Conservation (phyloP, 2,888 invertebrate genomes). For the Choristoneura rosaceana region DNA sequence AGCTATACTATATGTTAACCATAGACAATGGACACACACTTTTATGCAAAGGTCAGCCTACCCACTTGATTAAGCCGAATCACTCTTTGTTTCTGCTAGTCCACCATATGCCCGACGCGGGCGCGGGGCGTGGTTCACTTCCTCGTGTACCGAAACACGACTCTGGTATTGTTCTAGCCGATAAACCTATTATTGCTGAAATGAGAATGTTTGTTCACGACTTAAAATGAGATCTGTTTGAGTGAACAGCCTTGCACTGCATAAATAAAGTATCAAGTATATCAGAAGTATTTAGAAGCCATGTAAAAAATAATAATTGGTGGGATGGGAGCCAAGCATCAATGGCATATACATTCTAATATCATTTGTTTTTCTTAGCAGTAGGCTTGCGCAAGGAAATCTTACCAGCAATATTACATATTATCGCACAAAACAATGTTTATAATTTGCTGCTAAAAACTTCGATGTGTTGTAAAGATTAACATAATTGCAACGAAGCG, state of each 20-base stretch:
- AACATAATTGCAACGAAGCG: constrained; percentile 33
- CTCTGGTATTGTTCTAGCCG: constrained; percentile 52
- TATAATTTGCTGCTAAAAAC: background rate
- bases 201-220: constrained; percentile 54
- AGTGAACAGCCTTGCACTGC: background rate
- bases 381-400: too few relatives aligned
- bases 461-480: constrained; percentile 22
- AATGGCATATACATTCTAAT: too few relatives aligned
- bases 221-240: constrained; percentile 24
- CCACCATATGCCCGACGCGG: constrained; percentile 7
- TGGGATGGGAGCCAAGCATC: too few relatives aligned
- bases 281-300: too few relatives aligned
- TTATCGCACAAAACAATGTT: background rate
- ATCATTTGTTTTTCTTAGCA: too few relatives aligned
- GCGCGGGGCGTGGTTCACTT: constrained; percentile 48
- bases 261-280: too few relatives aligned
- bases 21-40: constrained; percentile 17
- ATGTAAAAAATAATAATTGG: too few relatives aligned
- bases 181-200: constrained; percentile 47
- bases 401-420: background rate
- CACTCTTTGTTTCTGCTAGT: constrained; percentile 16
- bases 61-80: constrained; percentile 12
- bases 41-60: constrained; percentile 22
- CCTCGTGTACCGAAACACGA: constrained; percentile 51
- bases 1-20: background rate